Evolutionary conservation across 2,888 invertebrate genomes (phyloP).

Genomic region (Halocaridina rubra): DNA sequence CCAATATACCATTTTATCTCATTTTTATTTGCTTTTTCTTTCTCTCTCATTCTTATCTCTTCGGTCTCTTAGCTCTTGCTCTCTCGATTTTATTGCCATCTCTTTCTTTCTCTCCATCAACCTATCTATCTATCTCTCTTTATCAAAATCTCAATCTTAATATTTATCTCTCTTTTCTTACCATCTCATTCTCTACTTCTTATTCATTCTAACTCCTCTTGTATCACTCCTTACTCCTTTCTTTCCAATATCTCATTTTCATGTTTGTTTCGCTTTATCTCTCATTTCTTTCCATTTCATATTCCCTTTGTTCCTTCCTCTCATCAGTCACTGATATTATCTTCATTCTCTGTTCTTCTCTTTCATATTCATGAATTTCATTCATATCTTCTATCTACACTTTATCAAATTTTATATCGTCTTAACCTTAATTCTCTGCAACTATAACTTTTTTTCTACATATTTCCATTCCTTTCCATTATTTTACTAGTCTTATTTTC

Average conservation of each 20-base stretch:
- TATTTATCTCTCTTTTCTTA: background rate
- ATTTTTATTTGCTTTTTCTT: background rate
- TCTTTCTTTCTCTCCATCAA: background rate
- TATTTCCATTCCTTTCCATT: background rate
- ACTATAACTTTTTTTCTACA: too few species aligned
- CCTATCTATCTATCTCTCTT: background rate
- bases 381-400: too few species aligned
- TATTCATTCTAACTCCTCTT: background rate
- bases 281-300: background rate
- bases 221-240: too few species aligned
- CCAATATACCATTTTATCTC: background rate
- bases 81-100: background rate
- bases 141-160: background rate
- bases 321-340: too few species aligned
- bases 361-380: too few species aligned
- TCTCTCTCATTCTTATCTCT: background rate
- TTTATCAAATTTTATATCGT: too few species aligned
- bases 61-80: background rate
- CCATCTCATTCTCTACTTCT: background rate
- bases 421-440: too few species aligned
- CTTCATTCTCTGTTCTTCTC: too few species aligned
- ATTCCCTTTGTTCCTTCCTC: background rate
- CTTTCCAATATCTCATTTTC: background rate
- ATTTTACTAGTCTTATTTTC: background rate
- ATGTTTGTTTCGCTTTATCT: background rate